Percentiles rank a stretch among this genome's conserved stretches.
These are phyloP conservation scores for Caenorhabditis auriculariae DNA, from an alignment of 2,888 invertebrate genomes.

Conservation along the genomic window DNA sequence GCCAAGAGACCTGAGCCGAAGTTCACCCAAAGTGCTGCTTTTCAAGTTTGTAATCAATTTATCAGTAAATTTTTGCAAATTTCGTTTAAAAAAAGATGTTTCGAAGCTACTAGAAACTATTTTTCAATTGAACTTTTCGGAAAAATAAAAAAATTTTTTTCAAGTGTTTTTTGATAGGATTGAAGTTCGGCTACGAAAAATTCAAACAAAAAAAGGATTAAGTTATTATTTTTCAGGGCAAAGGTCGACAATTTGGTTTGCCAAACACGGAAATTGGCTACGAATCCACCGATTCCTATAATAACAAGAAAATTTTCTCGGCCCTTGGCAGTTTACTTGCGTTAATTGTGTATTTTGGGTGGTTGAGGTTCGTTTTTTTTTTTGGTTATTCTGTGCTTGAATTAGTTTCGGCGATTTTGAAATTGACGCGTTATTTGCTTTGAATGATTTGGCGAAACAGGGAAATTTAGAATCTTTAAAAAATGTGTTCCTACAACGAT, in stretches of 20 bases:
- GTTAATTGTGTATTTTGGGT: conserved; percentile 52
- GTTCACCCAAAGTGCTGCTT: conserved; percentile 58
- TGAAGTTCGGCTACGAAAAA: neutral
- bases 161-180: neutral
- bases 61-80: neutral
- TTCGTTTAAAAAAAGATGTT: neutral
- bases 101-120: neutral
- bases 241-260: too few species aligned
- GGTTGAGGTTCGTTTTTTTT: conserved; percentile 28
- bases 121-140: neutral
- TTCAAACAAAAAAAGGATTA: neutral
- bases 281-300: conserved; percentile 43
- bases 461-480: too few species aligned
- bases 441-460: too few species aligned
- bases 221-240: neutral
- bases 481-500: too few species aligned
- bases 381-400: too few species aligned
- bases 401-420: too few species aligned
- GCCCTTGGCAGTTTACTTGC: conserved; percentile 40
- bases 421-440: too few species aligned
- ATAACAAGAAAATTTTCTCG: conserved; percentile 43
- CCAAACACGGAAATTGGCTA: conserved; percentile 34
- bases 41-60: conserved; percentile 31
- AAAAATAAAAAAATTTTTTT: neutral
- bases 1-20: conserved; percentile 36